These are phyloP conservation scores for Montipora cactus DNA, from an alignment of 64 coral and sea anemone genomes.

Conservation along the genomic window DNA sequence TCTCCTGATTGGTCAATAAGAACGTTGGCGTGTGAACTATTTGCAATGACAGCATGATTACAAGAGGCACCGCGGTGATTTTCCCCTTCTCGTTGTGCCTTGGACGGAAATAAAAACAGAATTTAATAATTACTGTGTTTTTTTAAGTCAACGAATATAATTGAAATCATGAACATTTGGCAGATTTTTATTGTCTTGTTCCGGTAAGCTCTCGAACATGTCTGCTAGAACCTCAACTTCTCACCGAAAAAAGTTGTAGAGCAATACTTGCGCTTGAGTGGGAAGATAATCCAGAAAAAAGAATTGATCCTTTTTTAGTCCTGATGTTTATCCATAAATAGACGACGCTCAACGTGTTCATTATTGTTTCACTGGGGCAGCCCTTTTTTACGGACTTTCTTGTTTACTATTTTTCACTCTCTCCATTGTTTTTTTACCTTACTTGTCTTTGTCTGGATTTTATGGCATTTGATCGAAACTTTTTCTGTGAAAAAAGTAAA, in stretches of 20 bases:
- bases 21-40: background rate
- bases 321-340: too few relatives aligned
- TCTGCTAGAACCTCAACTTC: background rate
- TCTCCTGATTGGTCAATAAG: background rate
- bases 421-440: too few relatives aligned
- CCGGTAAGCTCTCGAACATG: slow-evolving; percentile 4
- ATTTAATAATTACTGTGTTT: background rate
- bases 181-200: background rate
- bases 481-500: too few relatives aligned
- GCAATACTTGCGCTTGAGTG: background rate
- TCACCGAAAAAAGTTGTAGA: background rate
- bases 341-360: too few relatives aligned
- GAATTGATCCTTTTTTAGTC: too few relatives aligned
- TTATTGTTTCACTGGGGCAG: too few relatives aligned
- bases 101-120: slow-evolving; percentile 1
- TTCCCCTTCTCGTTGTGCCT: background rate
- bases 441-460: too few relatives aligned
- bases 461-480: too few relatives aligned
- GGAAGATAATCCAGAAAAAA: background rate
- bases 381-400: too few relatives aligned
- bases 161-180: slow-evolving; percentile 7
- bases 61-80: background rate
- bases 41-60: slow-evolving; percentile 5
- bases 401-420: too few relatives aligned
- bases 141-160: background rate